Evolutionary conservation across 2,113 vertebrate genomes (phyloP), one percentile per base, ranked within the genome.

Genomic region (Toxostoma redivivum): DNA sequence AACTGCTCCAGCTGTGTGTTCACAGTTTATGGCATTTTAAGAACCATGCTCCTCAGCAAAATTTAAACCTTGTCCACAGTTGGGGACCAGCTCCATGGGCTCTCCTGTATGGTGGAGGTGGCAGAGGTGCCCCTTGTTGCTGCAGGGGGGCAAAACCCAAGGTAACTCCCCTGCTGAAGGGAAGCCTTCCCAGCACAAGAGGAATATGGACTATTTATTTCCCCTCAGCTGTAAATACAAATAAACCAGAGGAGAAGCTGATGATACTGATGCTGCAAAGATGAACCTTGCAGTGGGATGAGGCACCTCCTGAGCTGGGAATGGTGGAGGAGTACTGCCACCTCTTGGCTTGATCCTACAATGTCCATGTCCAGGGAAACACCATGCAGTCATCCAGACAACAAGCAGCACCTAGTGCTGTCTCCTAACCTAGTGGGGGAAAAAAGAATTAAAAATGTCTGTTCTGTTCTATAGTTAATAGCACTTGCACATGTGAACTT

Each of bases 281-380:
- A 62, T 10, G 72, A 73, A 45, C 70, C 56, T 48, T 47, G 9
- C 5, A 0, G 61, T 19, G 40, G 40, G 27, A 15, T 11, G 47
- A 42, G 54, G 30, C 11, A 3, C 12, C 31, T 11, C n/a, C 8
- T 4, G 45, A 47, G 21, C 44, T 33, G 17, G 30, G 21, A 96
- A 79, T 2, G 47, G 85, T 97, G 97, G 98, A 90, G 92, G 62
- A 95, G 93, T 62, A 97, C 94, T 92, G 98, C 98, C 98, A 98
- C 97, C 98, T 98, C 97, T 98, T 96, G 98, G 97, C 51, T 84
- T 7, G 7, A 58, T 8, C 57, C 18, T 48, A 73, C 81, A 91
- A 73, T 60, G 35, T 73, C 86, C 37, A 27, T 21, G 84, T 54
- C 58, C 16, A 5, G 13, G 9, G 21, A 38, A 56, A 20, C 44